These are phyloP conservation scores for Yponomeuta cagnagella DNA, from an alignment of 2,888 invertebrate species.

Conservation along the genomic window DNA sequence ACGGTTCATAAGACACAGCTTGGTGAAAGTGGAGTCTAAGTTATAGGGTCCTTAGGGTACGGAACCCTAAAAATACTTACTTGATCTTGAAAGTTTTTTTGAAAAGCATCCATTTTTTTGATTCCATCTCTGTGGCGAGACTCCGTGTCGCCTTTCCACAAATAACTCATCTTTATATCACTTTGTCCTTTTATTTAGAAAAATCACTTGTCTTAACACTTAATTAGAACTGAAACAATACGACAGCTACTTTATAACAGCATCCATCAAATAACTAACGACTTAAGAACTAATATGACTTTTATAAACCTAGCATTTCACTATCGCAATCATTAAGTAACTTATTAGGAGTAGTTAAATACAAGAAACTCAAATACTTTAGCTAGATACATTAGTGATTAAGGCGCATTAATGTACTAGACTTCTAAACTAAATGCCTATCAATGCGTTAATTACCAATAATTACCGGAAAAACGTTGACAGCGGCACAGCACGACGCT, in stretches of 20 bases:
- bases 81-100: slow-evolving; percentile 8
- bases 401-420: not conserved
- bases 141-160: slow-evolving; percentile 7
- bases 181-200: not conserved
- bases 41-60: too few relatives aligned
- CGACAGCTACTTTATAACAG: slow-evolving; percentile 4
- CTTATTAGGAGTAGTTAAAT: slow-evolving; percentile 12
- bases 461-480: not conserved
- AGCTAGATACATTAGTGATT: not conserved
- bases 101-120: slow-evolving; percentile 3
- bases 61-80: not conserved
- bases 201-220: slow-evolving; percentile 5
- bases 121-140: not conserved
- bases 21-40: too few relatives aligned
- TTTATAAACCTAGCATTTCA: slow-evolving; percentile 16
- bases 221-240: slow-evolving; percentile 7
- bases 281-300: slow-evolving; percentile 14
- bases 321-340: slow-evolving; percentile 13
- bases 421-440: slow-evolving; percentile 13
- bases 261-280: slow-evolving; percentile 14
- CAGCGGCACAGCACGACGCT: not conserved
- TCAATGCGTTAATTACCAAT: not conserved
- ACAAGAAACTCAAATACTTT: slow-evolving; percentile 9
- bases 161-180: slow-evolving; percentile 2
- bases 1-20: too few relatives aligned